These are phyloP conservation scores for Chelidonichthys spinosus DNA, from an alignment of 2,797 vertebrate genomes.

Conservation along the genomic window DNA sequence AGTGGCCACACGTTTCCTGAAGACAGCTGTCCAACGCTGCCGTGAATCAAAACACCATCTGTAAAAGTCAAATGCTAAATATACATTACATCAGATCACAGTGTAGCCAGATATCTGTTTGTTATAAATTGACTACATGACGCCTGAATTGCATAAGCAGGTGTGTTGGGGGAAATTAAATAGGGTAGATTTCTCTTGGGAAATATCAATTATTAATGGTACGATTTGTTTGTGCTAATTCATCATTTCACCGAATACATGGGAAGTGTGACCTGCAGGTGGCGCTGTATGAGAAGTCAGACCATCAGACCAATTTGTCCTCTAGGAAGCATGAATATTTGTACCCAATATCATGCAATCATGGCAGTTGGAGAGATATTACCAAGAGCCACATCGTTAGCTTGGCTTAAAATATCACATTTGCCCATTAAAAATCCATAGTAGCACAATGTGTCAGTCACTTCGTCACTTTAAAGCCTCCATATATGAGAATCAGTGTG, in stretches of 20 bases:
- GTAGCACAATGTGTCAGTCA: background rate
- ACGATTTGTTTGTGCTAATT: background rate
- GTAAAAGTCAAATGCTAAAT: background rate
- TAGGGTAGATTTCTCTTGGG: background rate
- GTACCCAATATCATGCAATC: background rate
- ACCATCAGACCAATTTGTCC: background rate
- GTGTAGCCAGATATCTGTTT: background rate
- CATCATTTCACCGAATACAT: background rate
- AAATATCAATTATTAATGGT: background rate
- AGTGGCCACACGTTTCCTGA: slow-evolving; percentile 7
- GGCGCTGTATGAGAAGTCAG: background rate
- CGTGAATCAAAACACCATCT: background rate
- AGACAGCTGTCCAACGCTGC: slow-evolving; percentile 4
- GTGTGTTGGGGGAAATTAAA: background rate
- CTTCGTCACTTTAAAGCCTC: background rate
- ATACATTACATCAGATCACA: background rate
- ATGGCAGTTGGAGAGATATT: background rate
- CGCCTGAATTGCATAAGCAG: background rate
- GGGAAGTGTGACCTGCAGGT: background rate
- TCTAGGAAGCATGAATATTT: background rate
- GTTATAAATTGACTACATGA: background rate
- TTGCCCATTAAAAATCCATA: slow-evolving; percentile 6
- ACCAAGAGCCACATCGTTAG: background rate
- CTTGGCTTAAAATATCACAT: background rate
- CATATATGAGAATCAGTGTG: slow-evolving; percentile 11